phyloP scores from a whole-genome alignment of 2,888 invertebrate species.

The Ischnura elegans region DNA sequence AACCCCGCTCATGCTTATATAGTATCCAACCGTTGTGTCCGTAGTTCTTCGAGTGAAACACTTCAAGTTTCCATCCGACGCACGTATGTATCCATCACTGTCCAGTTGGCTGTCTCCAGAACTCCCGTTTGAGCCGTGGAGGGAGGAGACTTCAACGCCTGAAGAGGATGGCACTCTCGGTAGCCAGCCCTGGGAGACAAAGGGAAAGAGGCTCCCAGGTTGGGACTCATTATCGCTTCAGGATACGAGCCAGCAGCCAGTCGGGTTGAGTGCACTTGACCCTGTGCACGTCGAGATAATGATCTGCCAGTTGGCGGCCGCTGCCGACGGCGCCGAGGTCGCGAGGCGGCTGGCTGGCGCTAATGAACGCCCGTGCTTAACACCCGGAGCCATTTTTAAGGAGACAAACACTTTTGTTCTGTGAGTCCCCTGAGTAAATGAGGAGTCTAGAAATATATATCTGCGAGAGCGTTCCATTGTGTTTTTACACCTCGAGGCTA shows the following conservation, averaged over 20 bases:
- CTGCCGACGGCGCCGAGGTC: not conserved
- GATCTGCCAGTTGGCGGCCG: not conserved
- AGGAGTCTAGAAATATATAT: not conserved
- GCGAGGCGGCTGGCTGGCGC: not conserved
- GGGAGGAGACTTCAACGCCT: too few species aligned
- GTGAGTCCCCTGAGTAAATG: not conserved
- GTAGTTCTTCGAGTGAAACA: too few species aligned
- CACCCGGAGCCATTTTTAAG: not conserved
- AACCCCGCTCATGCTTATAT: too few species aligned
- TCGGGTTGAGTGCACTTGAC: not conserved
- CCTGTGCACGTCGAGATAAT: not conserved
- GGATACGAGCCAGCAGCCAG: slow-evolving; percentile 15
- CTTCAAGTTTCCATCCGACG: too few species aligned
- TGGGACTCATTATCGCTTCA: not conserved
- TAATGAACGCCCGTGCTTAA: not conserved
- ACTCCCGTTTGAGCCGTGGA: not conserved
- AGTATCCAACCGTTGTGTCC: too few species aligned
- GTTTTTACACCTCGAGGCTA: not conserved
- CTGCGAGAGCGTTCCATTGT: not conserved
- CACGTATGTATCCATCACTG: not conserved
- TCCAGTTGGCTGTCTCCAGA: not conserved
- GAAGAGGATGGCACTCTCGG: not conserved
- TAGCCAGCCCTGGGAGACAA: not conserved
- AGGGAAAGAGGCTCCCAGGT: not conserved
- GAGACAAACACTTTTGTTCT: not conserved